A percentile compares a stretch with the other conserved stretches of the same genome.
These are phyloP conservation scores for Etheostoma spectabile DNA, from an alignment of 2,113 vertebrate species.

Conservation along the genomic window DNA sequence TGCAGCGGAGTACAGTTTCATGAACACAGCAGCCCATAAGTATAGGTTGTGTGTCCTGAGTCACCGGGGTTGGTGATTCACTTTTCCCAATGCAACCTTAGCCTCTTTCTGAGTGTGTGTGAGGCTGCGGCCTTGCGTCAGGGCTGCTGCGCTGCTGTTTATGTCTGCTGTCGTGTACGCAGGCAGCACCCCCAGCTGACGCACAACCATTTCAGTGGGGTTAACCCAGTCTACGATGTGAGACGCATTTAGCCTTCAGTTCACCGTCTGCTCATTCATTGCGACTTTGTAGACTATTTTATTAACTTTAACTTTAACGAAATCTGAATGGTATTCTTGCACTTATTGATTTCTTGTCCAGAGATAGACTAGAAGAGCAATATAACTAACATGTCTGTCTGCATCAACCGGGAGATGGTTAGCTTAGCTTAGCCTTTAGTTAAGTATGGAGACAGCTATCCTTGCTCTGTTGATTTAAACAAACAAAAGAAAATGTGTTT, in stretches of 20 bases:
- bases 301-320: slow-evolving; percentile 12
- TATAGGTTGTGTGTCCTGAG: slow-evolving; percentile 79
- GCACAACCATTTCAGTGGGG: slow-evolving; percentile 60
- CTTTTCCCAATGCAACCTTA: slow-evolving; percentile 70
- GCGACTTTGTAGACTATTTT: slow-evolving; percentile 17
- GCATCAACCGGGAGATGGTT: not conserved
- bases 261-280: slow-evolving; percentile 20
- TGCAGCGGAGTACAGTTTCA: slow-evolving; percentile 64
- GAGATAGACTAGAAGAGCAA: not conserved
- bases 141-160: slow-evolving; percentile 70
- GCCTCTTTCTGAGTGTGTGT: slow-evolving; percentile 64
- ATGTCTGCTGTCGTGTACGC: slow-evolving; percentile 73
- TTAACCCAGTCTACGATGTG: slow-evolving; percentile 49
- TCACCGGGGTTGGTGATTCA: slow-evolving; percentile 78
- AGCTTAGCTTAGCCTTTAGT: not conserved
- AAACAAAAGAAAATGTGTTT: not conserved
- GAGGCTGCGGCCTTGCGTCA: slow-evolving; percentile 74
- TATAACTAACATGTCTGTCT: not conserved
- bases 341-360: not conserved
- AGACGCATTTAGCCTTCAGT: slow-evolving; percentile 10
- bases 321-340: not conserved
- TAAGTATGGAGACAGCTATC: not conserved
- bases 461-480: not conserved
- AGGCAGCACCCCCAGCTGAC: slow-evolving; percentile 74
- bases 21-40: slow-evolving; percentile 78